Percentiles rank a stretch among this genome's conserved stretches.
Conservation (phyloP, 2,113 vertebrate species). For the Hippocampus barbouri region DNA sequence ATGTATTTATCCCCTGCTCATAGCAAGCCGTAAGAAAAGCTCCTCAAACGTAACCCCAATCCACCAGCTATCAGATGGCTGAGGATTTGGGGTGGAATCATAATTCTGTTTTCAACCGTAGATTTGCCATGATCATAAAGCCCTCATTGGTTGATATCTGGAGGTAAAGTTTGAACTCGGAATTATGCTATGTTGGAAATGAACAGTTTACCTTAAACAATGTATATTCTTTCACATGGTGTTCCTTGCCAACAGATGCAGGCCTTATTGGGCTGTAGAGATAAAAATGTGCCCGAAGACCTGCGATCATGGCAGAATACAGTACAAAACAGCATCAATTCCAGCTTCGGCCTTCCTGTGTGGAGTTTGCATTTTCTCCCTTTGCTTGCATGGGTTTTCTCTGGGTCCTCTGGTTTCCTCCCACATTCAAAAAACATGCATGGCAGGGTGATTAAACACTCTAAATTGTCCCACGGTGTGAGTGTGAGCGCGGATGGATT, state of each 20-base stretch:
- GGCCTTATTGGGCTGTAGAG: slow-evolving; percentile 62
- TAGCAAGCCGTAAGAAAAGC: slow-evolving; percentile 41
- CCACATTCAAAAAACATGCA: too few relatives aligned
- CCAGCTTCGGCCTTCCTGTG: too few relatives aligned
- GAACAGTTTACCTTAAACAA: not conserved
- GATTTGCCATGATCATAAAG: not conserved
- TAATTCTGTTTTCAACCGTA: slow-evolving; percentile 7
- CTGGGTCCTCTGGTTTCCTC: too few relatives aligned
- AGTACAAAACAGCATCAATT: not conserved
- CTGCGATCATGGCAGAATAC: not conserved
- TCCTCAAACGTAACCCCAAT: slow-evolving; percentile 46
- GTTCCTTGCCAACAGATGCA: slow-evolving; percentile 60
- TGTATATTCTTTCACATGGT: not conserved
- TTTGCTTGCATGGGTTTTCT: too few relatives aligned
- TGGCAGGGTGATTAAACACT: too few relatives aligned
- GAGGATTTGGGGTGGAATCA: slow-evolving; percentile 2
- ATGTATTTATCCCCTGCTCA: slow-evolving; percentile 53
- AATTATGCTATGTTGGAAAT: not conserved
- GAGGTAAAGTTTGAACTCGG: not conserved
- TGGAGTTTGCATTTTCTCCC: too few relatives aligned
- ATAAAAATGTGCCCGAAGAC: slow-evolving; percentile 70
- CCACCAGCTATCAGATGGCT: slow-evolving; percentile 32
- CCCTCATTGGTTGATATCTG: not conserved
- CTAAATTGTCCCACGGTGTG: too few relatives aligned
- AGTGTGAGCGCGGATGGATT: too few relatives aligned